phyloP scores from a whole-genome alignment of 1,140 invertebrate species.

The Nasonia giraulti region DNA sequence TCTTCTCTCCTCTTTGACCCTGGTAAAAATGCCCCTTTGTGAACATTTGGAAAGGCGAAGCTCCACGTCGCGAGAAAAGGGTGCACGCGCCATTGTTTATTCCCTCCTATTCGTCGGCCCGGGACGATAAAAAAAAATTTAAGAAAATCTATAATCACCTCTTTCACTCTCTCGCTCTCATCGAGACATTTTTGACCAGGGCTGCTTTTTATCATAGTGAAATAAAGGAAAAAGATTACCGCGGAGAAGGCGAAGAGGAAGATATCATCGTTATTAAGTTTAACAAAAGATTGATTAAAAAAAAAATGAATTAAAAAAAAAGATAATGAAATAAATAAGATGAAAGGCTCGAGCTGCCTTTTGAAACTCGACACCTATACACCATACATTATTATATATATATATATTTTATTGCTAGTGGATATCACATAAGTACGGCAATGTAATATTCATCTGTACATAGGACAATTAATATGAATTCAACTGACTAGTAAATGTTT shows the following conservation, averaged over 20 bases:
- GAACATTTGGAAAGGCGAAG: neutral
- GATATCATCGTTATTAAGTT: conserved; percentile 52
- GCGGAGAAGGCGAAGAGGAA: conserved; percentile 27
- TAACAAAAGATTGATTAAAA: conserved; percentile 39
- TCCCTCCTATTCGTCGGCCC: conserved; percentile 44
- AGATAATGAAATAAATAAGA: conserved; percentile 42
- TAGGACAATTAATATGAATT: conserved; percentile 66
- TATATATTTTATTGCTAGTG: conserved; percentile 62
- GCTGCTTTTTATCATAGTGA: conserved; percentile 49
- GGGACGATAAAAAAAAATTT: conserved; percentile 12
- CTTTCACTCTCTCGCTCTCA: conserved; percentile 37
- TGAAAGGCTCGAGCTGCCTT: conserved; percentile 48
- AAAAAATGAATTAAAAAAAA: conserved; percentile 38
- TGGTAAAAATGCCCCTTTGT: conserved; percentile 32
- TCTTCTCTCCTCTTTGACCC: neutral
- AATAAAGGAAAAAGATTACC: conserved; percentile 18
- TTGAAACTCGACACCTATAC: conserved; percentile 49
- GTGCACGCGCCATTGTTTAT: conserved; percentile 46
- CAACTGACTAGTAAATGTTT: conserved; percentile 66
- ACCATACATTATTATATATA: conserved; percentile 49
- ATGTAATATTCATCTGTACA: conserved; percentile 67
- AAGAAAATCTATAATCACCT: conserved; percentile 16
- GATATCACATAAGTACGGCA: conserved; percentile 54
- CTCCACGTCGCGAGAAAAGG: too few relatives aligned
- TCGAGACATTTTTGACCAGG: conserved; percentile 45